Evolutionary conservation across 2,888 invertebrate species (phyloP).

Genomic region (Eupithecia inturbata): DNA sequence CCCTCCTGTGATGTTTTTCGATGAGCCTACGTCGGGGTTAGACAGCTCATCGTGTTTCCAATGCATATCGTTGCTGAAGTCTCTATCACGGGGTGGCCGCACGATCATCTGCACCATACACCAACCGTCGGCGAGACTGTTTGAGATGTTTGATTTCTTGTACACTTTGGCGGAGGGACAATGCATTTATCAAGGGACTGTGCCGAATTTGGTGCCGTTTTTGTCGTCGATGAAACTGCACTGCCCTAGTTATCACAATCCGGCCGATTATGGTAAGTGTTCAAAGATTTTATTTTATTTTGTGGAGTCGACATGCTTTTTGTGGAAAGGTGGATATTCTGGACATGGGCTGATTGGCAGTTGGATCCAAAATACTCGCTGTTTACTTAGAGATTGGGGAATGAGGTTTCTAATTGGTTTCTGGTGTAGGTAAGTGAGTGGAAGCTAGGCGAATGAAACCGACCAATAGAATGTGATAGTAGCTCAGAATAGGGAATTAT

Average conservation of each 20-base stretch:
- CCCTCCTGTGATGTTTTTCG: conserved; percentile 98
- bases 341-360: not conserved
- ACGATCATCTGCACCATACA: conserved; percentile 98
- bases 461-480: not conserved
- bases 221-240: conserved; percentile 92
- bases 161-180: conserved; percentile 96
- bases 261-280: conserved; percentile 94
- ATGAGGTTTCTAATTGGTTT: not conserved
- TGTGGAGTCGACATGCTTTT: not conserved
- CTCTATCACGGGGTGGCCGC: conserved; percentile 92
- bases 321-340: not conserved
- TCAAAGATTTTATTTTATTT: not conserved
- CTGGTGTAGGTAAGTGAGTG: too few species aligned
- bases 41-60: conserved; percentile 98
- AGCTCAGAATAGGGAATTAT: too few species aligned
- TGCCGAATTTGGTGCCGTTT: conserved; percentile 93
- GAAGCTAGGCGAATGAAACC: not conserved
- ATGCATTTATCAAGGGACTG: conserved; percentile 95
- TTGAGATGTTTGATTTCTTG: conserved; percentile 97
- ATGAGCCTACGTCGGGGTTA: conserved; percentile 96
- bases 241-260: conserved; percentile 98
- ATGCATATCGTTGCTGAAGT: conserved; percentile 94
- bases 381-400: not conserved
- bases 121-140: conserved; percentile 97
- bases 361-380: not conserved